Percentiles rank a stretch among this genome's conserved stretches.
phyloP scores from a whole-genome alignment of 2,113 vertebrate genomes.

The Nesospiza acunhae region DNA sequence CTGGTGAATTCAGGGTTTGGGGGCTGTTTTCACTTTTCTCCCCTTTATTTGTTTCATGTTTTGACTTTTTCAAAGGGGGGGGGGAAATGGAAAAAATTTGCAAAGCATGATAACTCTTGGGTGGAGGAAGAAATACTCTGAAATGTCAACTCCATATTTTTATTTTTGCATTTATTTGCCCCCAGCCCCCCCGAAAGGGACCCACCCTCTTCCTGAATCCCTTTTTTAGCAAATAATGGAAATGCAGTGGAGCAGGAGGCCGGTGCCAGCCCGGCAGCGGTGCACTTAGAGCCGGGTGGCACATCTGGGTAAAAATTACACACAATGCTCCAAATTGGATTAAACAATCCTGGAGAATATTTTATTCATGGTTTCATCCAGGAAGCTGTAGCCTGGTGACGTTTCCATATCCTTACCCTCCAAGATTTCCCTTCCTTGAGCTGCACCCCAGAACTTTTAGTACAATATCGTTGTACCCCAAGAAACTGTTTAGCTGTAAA shows the following conservation, averaged over 20 bases:
- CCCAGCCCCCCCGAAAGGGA: background rate
- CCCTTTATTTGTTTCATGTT: background rate
- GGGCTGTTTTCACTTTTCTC: background rate
- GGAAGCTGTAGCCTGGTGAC: background rate
- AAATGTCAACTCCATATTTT: conserved; percentile 8
- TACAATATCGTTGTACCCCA: background rate
- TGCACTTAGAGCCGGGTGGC: background rate
- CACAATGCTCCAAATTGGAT: background rate
- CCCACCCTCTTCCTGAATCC: conserved; percentile 38
- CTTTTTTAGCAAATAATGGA: background rate
- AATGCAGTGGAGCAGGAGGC: background rate
- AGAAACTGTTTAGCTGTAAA: background rate
- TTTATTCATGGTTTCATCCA: background rate
- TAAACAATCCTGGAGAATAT: background rate
- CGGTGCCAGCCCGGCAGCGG: background rate
- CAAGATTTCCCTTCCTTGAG: background rate
- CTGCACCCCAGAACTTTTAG: background rate
- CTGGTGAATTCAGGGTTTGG: background rate
- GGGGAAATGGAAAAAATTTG: background rate
- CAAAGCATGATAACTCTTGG: background rate
- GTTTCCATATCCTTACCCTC: background rate
- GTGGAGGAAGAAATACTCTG: background rate
- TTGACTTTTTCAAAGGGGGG: accelerated
- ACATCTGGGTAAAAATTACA: background rate
- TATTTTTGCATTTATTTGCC: background rate